Evolutionary conservation across 1,140 invertebrate species (phyloP), one percentile per base, ranked within the genome.

Genomic region (Mesaphorura yosii): DNA sequence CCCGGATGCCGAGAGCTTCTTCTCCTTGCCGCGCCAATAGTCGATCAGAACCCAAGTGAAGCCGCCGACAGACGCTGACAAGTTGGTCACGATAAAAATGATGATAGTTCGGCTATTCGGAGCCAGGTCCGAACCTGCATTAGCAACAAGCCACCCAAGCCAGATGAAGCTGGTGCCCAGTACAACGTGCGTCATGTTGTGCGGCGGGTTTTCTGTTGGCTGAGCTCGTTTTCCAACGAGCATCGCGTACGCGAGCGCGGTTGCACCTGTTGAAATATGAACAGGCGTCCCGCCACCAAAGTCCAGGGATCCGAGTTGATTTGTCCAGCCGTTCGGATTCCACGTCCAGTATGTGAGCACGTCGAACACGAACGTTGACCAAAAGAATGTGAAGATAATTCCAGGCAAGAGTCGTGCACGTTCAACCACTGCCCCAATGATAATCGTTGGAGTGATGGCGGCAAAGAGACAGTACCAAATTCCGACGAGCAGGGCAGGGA

Each of bases 381-480:
- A 59, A 4, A 38, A 29, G 23, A 52, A 56, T n/a, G 56, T 56
- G 46, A 60, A 60, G 3, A 60, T 48, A 1, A 60, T 41, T 14
- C 31, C 34, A 1, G 58, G 58, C 6, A 57, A 26, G 39, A 60
- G 53, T 23, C 54, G 20, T 3, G 59, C 41, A 17, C 59, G 23
- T 47, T 61, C 59, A 17, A 49, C 51, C 15, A 61, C 49, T 10
- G 44, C 59, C 1, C 59, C 59, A 3, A 61, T 14, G n/a, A 61
- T 61, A 47, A 61, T 61, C n/a, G 55, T 57, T 19, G 59, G 59
- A n/a, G 59, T 61, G n/a, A 61, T 61, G 14, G 44, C 52, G 2
- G 59, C 51, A 39, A 61, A 61, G 2, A 61, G 31, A 28, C 59
- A 57, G 19, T 61, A 61, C 59, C 59, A 61, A 47, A 61, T 61